Evolutionary conservation across 2,113 vertebrate species (phyloP).

Genomic region (Rhabdomys dilectus): DNA sequence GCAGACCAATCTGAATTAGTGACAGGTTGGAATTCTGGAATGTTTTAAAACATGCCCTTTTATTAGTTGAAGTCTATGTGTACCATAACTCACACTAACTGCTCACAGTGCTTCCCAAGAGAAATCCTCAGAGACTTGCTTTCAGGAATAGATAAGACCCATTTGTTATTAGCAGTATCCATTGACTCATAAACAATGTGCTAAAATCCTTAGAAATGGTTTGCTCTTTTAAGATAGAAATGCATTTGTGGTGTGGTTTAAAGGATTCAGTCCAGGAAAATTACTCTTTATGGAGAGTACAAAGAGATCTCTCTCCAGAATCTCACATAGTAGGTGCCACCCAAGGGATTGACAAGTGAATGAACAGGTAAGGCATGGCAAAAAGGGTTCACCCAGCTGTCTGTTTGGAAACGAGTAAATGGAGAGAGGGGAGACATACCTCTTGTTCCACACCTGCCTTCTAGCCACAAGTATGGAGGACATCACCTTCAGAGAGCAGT

Average conservation of each 20-base stretch:
- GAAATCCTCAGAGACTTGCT: constrained; percentile 69
- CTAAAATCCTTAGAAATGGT: constrained; percentile 71
- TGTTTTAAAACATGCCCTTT: constrained; percentile 79
- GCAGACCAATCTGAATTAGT: constrained; percentile 73
- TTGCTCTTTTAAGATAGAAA: constrained; percentile 66
- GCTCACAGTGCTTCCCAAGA: constrained; percentile 76
- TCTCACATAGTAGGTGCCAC: background rate
- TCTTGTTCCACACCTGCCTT: background rate
- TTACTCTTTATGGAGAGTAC: background rate
- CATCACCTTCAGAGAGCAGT: background rate
- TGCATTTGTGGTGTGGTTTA: constrained; percentile 37
- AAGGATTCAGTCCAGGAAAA: constrained; percentile 21
- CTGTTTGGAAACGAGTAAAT: constrained; percentile 22
- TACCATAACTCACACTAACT: constrained; percentile 82
- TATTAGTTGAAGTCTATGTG: constrained; percentile 76
- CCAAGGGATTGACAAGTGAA: background rate
- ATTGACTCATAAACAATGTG: constrained; percentile 75
- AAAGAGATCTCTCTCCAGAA: background rate
- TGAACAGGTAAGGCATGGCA: background rate
- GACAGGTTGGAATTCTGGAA: constrained; percentile 81
- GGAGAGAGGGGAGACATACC: background rate
- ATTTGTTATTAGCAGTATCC: constrained; percentile 78
- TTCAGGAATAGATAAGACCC: constrained; percentile 78
- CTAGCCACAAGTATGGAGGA: background rate
- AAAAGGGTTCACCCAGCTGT: background rate